Evolutionary conservation across 2,888 invertebrate genomes (phyloP).

Genomic region (Galeopsomyia nigrocyanea): DNA sequence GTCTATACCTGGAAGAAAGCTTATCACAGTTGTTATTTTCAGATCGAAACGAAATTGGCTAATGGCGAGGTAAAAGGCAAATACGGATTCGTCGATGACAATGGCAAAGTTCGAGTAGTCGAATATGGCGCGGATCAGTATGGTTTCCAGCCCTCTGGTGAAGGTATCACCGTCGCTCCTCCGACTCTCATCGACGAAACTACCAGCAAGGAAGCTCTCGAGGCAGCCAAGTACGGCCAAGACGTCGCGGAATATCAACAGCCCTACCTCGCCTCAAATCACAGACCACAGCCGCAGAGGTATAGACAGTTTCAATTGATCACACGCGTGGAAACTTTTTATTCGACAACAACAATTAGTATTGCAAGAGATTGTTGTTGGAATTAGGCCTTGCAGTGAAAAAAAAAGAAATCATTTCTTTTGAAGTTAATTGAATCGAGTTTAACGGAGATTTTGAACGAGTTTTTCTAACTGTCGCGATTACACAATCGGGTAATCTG

Average conservation of each 20-base stretch:
- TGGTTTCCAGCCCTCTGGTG: conserved; percentile 89
- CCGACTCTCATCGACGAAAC: conserved; percentile 70
- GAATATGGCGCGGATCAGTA: conserved; percentile 92
- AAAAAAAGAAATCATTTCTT: too few relatives aligned
- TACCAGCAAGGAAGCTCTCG: conserved; percentile 60
- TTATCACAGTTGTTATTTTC: conserved; percentile 59
- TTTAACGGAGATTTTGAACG: too few relatives aligned
- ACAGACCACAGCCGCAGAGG: conserved; percentile 54
- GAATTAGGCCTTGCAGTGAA: too few relatives aligned
- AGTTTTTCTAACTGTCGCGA: too few relatives aligned
- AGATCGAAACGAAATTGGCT: conserved; percentile 88
- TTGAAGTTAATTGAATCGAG: too few relatives aligned
- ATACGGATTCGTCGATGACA: conserved; percentile 89
- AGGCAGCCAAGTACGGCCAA: conserved; percentile 53
- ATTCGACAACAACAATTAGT: too few relatives aligned
- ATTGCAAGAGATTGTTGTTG: too few relatives aligned
- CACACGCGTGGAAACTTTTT: too few relatives aligned
- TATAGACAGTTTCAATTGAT: too few relatives aligned
- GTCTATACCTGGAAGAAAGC: neutral
- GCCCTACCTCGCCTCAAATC: too few relatives aligned
- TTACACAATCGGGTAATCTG: too few relatives aligned
- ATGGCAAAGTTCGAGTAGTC: conserved; percentile 84
- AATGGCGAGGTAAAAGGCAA: conserved; percentile 90
- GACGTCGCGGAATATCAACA: conserved; percentile 61
- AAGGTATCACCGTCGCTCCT: conserved; percentile 83